Conservation (phyloP, 1,140 invertebrate species). For the Magallana ariakensis region DNA sequence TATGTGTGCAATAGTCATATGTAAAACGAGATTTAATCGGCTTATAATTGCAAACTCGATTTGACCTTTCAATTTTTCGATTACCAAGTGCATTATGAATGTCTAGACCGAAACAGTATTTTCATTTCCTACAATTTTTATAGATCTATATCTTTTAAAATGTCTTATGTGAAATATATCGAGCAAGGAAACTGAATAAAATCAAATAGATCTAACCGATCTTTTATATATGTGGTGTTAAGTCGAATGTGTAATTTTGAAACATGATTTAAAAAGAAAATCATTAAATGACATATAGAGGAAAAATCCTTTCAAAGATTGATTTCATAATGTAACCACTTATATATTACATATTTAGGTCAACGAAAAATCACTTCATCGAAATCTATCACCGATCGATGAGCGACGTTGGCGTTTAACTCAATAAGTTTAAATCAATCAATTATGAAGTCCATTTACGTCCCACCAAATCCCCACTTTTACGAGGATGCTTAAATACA, state of each 20-base stretch:
- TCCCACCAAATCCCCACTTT: neutral
- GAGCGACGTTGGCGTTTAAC: neutral
- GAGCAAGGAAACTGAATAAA: too few relatives aligned
- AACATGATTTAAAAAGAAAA: too few relatives aligned
- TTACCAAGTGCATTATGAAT: neutral
- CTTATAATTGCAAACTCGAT: neutral
- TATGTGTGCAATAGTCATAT: neutral
- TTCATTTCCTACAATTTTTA: too few relatives aligned
- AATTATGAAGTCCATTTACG: slow-evolving; percentile 11
- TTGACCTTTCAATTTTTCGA: slow-evolving; percentile 11
- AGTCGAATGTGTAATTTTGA: too few relatives aligned
- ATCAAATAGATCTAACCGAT: too few relatives aligned
- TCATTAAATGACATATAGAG: too few relatives aligned
- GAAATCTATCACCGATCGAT: neutral
- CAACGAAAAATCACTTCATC: neutral
- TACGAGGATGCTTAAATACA: slow-evolving; percentile 1
- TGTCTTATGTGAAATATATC: too few relatives aligned
- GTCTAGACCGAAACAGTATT: neutral
- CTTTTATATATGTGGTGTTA: too few relatives aligned
- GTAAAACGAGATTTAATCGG: neutral
- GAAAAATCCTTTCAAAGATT: too few relatives aligned
- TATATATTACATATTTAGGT: too few relatives aligned
- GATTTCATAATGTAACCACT: too few relatives aligned
- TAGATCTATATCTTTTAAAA: too few relatives aligned
- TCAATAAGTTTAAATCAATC: slow-evolving; percentile 28